Evolutionary conservation across 1,140 invertebrate species (phyloP), one percentile per base, ranked within the genome.

Genomic region (Sitobion miscanthi): DNA sequence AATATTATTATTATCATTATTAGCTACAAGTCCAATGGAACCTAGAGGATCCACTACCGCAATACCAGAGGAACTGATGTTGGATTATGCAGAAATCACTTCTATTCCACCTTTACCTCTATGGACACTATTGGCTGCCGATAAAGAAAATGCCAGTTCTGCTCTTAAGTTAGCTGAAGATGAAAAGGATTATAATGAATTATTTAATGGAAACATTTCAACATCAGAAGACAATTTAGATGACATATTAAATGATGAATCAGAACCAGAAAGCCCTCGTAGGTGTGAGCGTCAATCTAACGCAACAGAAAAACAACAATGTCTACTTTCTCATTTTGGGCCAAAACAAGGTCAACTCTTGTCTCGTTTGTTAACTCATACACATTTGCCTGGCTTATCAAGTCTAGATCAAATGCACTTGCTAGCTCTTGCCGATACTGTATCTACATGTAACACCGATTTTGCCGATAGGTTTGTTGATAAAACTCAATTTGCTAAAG

Each of bases 331-430:
- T 5, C 97, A 98, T 95, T 98, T 98, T 94, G 98, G 97, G 3
- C 97, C 97, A 1, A 95, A 97, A 93, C 97, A 98, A 95, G 96
- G 97, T 92, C 96, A 97, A 90, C 95, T 98, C 0, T 95, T 99
- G 20, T 98, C 98, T 0, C 96, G 98, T 7, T 96, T 99, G 38
- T 96, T 99, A 23, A 99, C 99, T 0, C 99, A 99, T 95, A 99
- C 98, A 4, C 99, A 99, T 95, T 96, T 99, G 38, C 99, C 99
- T 2, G 99, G 99, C 1, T 96, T 99, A 9, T 99, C 98, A 6
- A 99, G 98, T 95, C 96, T 99, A 45, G 99, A 99, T 95, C 99
- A 99, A 95, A 99, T 99, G 99, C 99, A 99, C 96, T 96, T 99
- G 49, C 95, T 99, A 20, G 99, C 99, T 11, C 95, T 99, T 42